phyloP scores from a whole-genome alignment of 2,888 invertebrate species.

The Acanthococcus lagerstroemiae region DNA sequence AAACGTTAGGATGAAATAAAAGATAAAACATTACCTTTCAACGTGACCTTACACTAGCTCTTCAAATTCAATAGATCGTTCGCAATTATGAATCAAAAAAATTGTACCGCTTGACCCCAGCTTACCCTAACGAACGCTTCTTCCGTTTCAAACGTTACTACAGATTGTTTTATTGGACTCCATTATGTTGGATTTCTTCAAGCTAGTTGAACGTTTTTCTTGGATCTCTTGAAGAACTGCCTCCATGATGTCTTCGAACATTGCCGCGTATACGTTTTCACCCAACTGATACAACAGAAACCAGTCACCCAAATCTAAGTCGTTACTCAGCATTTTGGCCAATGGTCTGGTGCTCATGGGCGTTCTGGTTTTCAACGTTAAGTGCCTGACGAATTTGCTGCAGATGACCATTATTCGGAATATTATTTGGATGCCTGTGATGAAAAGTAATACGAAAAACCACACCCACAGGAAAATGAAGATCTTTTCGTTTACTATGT shows the following conservation, averaged over 20 bases:
- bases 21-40: no score
- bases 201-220: no score
- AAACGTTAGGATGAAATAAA: no score
- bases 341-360: slow-evolving; percentile 64
- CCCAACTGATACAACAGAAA: slow-evolving; percentile 82
- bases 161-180: no score
- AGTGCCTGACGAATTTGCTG: slow-evolving; percentile 64
- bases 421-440: slow-evolving; percentile 65
- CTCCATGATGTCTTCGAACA: slow-evolving; percentile 73
- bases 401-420: slow-evolving; percentile 66
- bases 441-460: slow-evolving; percentile 55
- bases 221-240: no score
- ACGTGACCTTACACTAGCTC: no score
- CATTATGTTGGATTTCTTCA: no score
- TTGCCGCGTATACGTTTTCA: slow-evolving; percentile 82
- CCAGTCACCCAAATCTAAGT: slow-evolving; percentile 83
- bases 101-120: no score
- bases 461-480: slow-evolving; percentile 80
- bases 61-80: no score
- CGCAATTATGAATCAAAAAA: no score
- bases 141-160: no score
- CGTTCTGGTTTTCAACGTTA: slow-evolving; percentile 70
- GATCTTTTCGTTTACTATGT: slow-evolving; percentile 85
- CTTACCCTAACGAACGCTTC: no score
- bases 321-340: slow-evolving; percentile 63